Conservation (phyloP, 2,113 vertebrate genomes). For the Halichoerus grypus region DNA sequence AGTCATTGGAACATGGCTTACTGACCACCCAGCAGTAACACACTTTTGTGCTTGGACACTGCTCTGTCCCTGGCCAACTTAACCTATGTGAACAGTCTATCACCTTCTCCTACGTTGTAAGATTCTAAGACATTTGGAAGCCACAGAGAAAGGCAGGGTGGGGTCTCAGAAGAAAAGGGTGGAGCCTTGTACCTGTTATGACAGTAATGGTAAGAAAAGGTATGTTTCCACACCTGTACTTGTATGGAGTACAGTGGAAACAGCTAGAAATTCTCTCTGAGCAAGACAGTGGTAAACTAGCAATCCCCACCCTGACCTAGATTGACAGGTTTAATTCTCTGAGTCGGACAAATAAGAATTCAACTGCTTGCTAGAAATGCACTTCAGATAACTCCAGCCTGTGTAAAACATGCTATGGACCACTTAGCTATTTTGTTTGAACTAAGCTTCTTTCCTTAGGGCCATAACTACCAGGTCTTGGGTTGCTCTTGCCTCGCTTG, state of each 20-base stretch:
- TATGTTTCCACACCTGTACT: background rate
- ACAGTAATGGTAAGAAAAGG: background rate
- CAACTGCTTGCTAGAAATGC: background rate
- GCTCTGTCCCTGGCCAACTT: background rate
- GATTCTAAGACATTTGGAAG: background rate
- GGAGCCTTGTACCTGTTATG: background rate
- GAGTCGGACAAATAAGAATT: background rate
- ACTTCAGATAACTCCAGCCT: background rate
- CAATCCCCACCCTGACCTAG: background rate
- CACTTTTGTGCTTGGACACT: background rate
- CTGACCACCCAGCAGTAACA: background rate
- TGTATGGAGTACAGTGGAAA: background rate
- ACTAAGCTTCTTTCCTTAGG: background rate
- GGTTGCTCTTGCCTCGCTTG: background rate
- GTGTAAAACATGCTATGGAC: background rate
- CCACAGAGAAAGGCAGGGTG: background rate
- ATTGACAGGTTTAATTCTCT: background rate
- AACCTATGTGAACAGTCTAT: background rate
- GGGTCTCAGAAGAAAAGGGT: background rate
- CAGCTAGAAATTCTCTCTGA: background rate
- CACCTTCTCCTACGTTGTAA: background rate
- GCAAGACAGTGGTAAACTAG: background rate
- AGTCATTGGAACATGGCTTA: background rate
- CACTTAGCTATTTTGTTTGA: background rate
- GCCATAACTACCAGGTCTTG: background rate